Evolutionary conservation across 2,113 vertebrate species (phyloP), one percentile per base, ranked within the genome.

Genomic region (Misgurnus mizolepis): DNA sequence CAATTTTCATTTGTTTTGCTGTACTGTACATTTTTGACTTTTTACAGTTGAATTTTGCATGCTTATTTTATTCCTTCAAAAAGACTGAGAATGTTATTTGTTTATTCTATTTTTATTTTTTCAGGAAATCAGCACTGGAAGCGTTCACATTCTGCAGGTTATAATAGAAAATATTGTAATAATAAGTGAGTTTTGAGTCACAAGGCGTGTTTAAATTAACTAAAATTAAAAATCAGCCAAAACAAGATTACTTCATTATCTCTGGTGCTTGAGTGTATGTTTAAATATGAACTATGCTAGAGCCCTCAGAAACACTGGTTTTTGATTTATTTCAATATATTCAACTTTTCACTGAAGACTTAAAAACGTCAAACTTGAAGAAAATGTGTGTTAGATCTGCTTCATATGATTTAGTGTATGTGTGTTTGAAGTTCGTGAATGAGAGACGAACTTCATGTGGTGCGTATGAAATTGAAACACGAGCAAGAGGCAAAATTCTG

Each of bases 291-390:
- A 41, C 22, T 75, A 49, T 80, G 53, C 11, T 60, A 43, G 11
- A 80, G 43, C 43, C 81, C 70, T 79, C 34, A 6, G 18, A 49
- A 68, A 80, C 60, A 56, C 69, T 80, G 67, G 39, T 18, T 17
- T 41, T 72, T 15, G 53, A 27, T 62, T 72, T 8, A 3, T 43
- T 62, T 4, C 18, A 71, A 68, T 71, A 50, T 40, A 55, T 55
- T 7, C 18, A 80, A 73, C 17, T 39, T 68, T 60, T 43, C 40
- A 18, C 18, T 18, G 18, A 61, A 61, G 39, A 43, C 14, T 73
- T 27, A 6, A 70, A 53, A 71, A 12, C 10, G 14, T 74, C 56
- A 75, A n/a, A 47, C 18, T 49, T 41, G 22, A 55, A 60, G 3
- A 56, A 53, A 47, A 1, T 7, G 67, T 65, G 41, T 65, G 55